Base-by-base conservation (phyloP, 2,888 invertebrate species). In the Dorcus parallelipipedus region DNA sequence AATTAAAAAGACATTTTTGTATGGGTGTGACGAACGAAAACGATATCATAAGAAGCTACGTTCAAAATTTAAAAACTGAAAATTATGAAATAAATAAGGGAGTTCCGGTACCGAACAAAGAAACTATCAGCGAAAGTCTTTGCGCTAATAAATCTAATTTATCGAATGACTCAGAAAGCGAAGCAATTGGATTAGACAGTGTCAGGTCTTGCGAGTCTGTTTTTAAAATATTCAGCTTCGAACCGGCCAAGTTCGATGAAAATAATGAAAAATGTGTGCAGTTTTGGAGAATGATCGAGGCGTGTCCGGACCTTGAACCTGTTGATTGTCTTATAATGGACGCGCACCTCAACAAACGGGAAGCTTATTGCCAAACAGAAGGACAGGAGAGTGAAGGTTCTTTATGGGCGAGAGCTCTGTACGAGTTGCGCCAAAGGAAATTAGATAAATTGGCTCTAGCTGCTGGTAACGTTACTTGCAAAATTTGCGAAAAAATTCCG, bases 181-280 rank as follows among this genome's bases (percentile, higher is more conserved):
- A 1, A 4, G 3, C 3, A 33, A 33, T 33, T 33, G 26, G 26
- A 45, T 45, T 45, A 23, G 63, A 63, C 47, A 61, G 52, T 17
- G 50, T 63, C 38, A 59, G 50, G 38, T 61, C 63, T 14, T 61
- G 63, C 26, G 63, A 63, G 48, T 63, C 63, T 14, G 40, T 59
- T n/a, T 54, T 53, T 47, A 50, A 62, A 62, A 50, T 61, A 20
- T 62, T 59, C 40, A 48, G 38, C 17, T 64, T 64, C 38, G 61
- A 62, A 48, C 52, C 56, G 8, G 42, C 38, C 1, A 51, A 26
- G 23, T 59, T 59, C 26, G 48, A 54, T 23, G 41, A 60, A 51
- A 52, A 60, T 9, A 62, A 62, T 41, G 47, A 56, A 10, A 64
- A 64, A 43, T 62, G 62, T 39, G 20, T 58, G 5, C 57, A 57